phyloP scores from a whole-genome alignment of 1,140 invertebrate species.

The Schmidtea mediterranea region DNA sequence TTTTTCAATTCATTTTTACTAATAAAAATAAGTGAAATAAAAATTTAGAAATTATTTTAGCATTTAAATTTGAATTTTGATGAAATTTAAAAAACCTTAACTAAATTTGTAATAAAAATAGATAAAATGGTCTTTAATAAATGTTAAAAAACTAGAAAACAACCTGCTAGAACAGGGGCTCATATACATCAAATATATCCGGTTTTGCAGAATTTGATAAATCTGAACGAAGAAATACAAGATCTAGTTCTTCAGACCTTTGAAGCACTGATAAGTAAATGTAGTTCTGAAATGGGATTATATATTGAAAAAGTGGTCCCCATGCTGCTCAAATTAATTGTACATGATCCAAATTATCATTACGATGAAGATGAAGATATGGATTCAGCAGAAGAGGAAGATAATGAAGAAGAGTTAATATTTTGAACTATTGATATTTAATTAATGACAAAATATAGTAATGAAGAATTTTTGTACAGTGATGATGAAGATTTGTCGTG shows the following conservation, averaged over 20 bases:
- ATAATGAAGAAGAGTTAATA: conserved; percentile 37
- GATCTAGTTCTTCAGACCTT: conserved; percentile 41
- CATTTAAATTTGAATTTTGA: too few species aligned
- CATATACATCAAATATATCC: too few species aligned
- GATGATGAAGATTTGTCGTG: conserved; percentile 98
- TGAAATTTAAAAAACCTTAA: too few species aligned
- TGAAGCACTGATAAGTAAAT: conserved; percentile 74
- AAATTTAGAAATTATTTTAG: too few species aligned
- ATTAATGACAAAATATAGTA: conserved; percentile 19
- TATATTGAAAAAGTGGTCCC: conserved; percentile 55
- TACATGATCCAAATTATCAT: conserved; percentile 95
- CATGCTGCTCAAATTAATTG: conserved; percentile 63
- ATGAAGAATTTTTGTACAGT: conserved; percentile 69
- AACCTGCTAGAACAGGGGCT: too few species aligned
- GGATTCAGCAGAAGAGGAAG: conserved; percentile 37
- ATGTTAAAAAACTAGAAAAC: too few species aligned
- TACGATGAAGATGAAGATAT: conserved; percentile 49
- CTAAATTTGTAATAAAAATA: too few species aligned
- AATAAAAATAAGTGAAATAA: too few species aligned
- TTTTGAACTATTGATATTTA: neutral
- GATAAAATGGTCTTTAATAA: too few species aligned
- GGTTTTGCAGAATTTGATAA: too few species aligned
- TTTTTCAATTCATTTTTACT: too few species aligned
- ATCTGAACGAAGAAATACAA: too few species aligned
- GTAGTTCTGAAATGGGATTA: conserved; percentile 72